Base-by-base conservation (phyloP, 2,888 invertebrate genomes). In the Ornithoptera alexandrae region DNA sequence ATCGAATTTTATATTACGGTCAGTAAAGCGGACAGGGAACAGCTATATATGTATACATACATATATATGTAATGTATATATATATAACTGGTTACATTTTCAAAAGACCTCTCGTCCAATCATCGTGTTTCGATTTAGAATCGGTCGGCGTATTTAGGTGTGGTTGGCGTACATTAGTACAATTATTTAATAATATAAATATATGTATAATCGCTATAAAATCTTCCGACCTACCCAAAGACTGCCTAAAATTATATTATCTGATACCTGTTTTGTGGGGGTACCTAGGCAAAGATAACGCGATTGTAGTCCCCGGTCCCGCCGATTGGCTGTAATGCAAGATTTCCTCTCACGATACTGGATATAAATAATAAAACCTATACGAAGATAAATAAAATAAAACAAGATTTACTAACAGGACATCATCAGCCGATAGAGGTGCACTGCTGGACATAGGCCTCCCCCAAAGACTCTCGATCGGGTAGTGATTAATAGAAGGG, bases 161-260 rank as follows among this genome's bases (percentile, higher is more conserved):
- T 85, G 84, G 80, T 81, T 81, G 78, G 39, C 62, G 63, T 70
- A 63, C 50, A 65, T 68, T 78, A 75, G 74, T 73, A 76, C 71
- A 74, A 74, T 76, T 75, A 76, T 74, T 74, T 71, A 75, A 10
- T 39, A 39, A 39, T 39, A 72, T 73, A 72, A 73, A 75, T 72
- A 70, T 73, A 73, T 74, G 74, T 72, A 70, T 73, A 92, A 91
- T 86, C 84, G 92, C 90, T 92, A 85, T 79, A 81, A 85, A 87
- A 89, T 90, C 92, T 93, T 90, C 92, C 93, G 92, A 93, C 92
- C 92, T 92, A 90, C 88, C 92, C 91, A 92, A 93, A 93, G 93
- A 93, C 93, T 93, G 93, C 92, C 92, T 91, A 86, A 87, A 79
- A 84, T 88, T 89, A 87, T 87, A 80, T 83, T 84, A 88, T 84